These are phyloP conservation scores for Cheumatopsyche charites DNA, from an alignment of 1,140 invertebrate genomes.

Conservation along the genomic window DNA sequence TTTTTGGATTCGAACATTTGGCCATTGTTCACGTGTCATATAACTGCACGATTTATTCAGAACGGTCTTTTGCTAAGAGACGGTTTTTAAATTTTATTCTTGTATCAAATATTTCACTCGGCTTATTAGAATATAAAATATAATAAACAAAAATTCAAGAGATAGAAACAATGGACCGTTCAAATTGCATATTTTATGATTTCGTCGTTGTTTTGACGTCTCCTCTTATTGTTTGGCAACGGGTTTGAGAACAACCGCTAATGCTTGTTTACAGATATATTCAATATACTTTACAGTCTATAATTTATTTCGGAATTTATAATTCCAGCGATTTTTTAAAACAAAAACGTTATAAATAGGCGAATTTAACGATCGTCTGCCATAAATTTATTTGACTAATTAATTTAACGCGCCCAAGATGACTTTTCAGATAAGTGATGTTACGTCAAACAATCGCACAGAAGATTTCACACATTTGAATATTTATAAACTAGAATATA, in stretches of 20 bases:
- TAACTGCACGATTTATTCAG: too few relatives aligned
- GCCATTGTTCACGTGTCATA: too few relatives aligned
- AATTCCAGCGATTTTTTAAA: background rate
- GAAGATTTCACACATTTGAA: constrained; percentile 3
- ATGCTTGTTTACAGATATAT: constrained; percentile 8
- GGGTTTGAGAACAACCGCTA: constrained; percentile 1
- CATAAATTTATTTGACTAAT: background rate
- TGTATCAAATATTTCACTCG: too few relatives aligned
- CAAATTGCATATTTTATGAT: constrained; percentile 17
- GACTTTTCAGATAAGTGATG: background rate
- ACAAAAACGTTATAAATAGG: background rate
- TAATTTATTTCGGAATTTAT: background rate
- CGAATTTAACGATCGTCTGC: too few relatives aligned
- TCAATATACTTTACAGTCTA: background rate
- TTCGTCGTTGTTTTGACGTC: constrained; percentile 14
- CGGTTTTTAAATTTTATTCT: too few relatives aligned
- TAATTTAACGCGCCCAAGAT: background rate
- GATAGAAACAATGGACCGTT: constrained; percentile 7
- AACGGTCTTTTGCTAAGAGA: too few relatives aligned
- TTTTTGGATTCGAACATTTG: too few relatives aligned
- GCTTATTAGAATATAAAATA: background rate
- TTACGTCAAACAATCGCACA: background rate
- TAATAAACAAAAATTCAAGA: background rate
- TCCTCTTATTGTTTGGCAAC: constrained; percentile 10
- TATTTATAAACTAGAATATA: background rate